Evolutionary conservation across 2,888 invertebrate species (phyloP).

Genomic region (Acanthopleura granulata): DNA sequence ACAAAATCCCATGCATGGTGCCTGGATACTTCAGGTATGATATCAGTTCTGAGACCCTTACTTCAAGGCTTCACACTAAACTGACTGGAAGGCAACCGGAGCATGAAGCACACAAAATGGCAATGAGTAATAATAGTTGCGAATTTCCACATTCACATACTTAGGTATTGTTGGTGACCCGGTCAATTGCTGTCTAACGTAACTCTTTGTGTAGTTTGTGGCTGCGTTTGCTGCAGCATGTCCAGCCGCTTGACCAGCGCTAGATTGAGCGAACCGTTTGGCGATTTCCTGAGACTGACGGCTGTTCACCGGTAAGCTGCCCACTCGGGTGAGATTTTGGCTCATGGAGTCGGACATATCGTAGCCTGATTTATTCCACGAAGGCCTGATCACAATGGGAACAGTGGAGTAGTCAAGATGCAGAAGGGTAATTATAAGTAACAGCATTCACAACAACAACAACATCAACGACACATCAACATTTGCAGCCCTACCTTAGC

Average conservation of each 20-base stretch:
- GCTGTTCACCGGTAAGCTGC: slow-evolving; percentile 6
- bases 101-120: too few relatives aligned
- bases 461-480: too few relatives aligned
- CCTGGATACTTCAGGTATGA: too few relatives aligned
- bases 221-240: slow-evolving; percentile 8
- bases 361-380: neutral
- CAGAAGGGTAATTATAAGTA: neutral
- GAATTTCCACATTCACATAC: neutral
- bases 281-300: slow-evolving; percentile 16
- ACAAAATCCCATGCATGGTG: too few relatives aligned
- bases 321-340: neutral
- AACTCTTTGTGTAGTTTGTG: slow-evolving; percentile 15
- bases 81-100: too few relatives aligned
- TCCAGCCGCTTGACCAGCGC: slow-evolving; percentile 9
- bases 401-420: neutral
- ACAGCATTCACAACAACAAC: too few relatives aligned
- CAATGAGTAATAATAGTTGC: too few relatives aligned
- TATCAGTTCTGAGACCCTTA: too few relatives aligned
- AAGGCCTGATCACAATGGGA: neutral
- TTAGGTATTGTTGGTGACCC: slow-evolving; percentile 1
- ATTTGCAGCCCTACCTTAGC: too few relatives aligned
- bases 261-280: slow-evolving; percentile 13
- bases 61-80: too few relatives aligned
- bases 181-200: neutral
- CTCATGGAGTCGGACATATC: neutral